phyloP scores from a whole-genome alignment of 2,797 vertebrate species.

The Betta splendens region DNA sequence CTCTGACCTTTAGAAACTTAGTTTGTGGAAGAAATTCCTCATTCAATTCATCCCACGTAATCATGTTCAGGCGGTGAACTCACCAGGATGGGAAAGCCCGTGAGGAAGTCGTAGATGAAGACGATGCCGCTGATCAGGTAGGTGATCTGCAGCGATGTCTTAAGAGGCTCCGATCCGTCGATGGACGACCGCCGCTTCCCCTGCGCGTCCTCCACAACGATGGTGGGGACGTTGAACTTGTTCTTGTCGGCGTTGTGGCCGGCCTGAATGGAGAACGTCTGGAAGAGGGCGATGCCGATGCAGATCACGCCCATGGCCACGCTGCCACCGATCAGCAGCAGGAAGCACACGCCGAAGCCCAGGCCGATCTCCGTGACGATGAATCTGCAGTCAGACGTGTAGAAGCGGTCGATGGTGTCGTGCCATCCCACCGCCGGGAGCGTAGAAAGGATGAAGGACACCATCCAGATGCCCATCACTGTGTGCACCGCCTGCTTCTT shows the following conservation, averaged over 20 bases:
- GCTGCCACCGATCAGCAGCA: slow-evolving; percentile 91
- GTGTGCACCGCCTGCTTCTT: slow-evolving; percentile 95
- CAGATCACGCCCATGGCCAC: slow-evolving; percentile 90
- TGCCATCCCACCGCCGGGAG: slow-evolving; percentile 95
- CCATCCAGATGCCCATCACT: slow-evolving; percentile 97
- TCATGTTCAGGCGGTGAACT: slow-evolving; percentile 52
- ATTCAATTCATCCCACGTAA: not conserved
- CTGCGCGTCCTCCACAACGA: slow-evolving; percentile 93
- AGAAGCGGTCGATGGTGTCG: slow-evolving; percentile 90
- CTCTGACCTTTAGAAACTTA: not conserved
- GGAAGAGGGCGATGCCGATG: slow-evolving; percentile 91
- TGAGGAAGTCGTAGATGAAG: slow-evolving; percentile 92
- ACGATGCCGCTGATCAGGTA: slow-evolving; percentile 92
- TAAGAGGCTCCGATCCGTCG: slow-evolving; percentile 90
- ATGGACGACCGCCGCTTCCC: slow-evolving; percentile 93
- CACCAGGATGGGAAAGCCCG: slow-evolving; percentile 93
- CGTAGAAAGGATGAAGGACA: slow-evolving; percentile 93
- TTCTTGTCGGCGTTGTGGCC: slow-evolving; percentile 83
- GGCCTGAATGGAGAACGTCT: slow-evolving; percentile 87
- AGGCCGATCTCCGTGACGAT: slow-evolving; percentile 93
- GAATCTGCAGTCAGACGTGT: slow-evolving; percentile 90
- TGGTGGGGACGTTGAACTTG: slow-evolving; percentile 92
- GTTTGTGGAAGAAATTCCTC: not conserved
- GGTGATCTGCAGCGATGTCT: slow-evolving; percentile 92
- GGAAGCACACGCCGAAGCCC: slow-evolving; percentile 93